Evolutionary conservation across 2,113 vertebrate species (phyloP), one percentile per base, ranked within the genome.

Genomic region (Trinectes maculatus): DNA sequence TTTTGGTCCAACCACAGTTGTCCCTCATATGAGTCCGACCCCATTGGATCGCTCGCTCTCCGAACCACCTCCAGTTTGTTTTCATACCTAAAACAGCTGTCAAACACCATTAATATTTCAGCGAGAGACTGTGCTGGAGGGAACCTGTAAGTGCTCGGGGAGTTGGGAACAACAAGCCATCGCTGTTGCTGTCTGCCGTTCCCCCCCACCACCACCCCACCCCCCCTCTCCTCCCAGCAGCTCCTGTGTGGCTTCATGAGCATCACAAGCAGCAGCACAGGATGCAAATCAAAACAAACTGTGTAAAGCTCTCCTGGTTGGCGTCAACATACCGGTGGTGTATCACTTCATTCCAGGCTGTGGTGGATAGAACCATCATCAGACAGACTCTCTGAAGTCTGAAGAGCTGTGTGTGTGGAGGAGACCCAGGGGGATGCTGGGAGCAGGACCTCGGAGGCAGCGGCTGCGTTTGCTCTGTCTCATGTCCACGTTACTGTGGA

Each of bases 91-190:
- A 85, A 90, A 89, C 85, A 85, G 76, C 81, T 87, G 88, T 89
- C 86, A 85, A 85, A 87, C 76, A 79, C 54, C 42, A 87, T 91
- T 85, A 85, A 89, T 90, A 89, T 92, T 91, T 89, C 84, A 89
- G 73, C 2, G 71, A 48, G 49, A 77, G 61, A 71, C 71, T 37
- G 54, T 16, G 82, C 80, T 84, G 73, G 77, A 80, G 87, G 84
- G 68, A 80, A 65, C 62, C 60, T 74, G 25, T 44, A 54, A 71
- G 71, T 69, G 71, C 62, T 65, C 31, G 13, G 79, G 71, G 83
- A 88, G 80, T 55, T 62, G 69, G 61, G 80, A 74, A 76, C 79
- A 76, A 80, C 74, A 77, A 63, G 59, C 69, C 72, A 8, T 44
- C 58, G 26, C 64, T 65, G 74, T 74, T 68, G 76, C 71, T 78